These are phyloP conservation scores for Melangyna quadrimaculata DNA, from an alignment of 2,888 invertebrate genomes.

Conservation along the genomic window DNA sequence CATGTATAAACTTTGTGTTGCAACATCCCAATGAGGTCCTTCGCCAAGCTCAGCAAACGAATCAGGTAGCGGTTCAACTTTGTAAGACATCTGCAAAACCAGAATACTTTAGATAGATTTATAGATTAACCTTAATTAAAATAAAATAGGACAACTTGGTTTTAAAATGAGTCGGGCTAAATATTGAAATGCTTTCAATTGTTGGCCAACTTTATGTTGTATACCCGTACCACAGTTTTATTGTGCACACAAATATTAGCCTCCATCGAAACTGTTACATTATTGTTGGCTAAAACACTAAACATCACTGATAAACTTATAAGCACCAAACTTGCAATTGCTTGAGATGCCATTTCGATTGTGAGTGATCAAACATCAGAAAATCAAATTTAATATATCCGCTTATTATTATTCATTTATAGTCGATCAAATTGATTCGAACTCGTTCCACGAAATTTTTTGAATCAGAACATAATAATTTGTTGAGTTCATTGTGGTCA, in stretches of 20 bases:
- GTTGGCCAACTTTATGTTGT: constrained; percentile 13
- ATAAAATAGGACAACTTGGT: not conserved
- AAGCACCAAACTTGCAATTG: constrained; percentile 31
- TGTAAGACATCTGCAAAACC: constrained; percentile 70
- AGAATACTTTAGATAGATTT: not conserved
- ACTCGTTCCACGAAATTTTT: constrained; percentile 25
- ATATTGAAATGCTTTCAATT: not conserved
- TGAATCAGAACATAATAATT: constrained; percentile 21
- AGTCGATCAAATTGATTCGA: constrained; percentile 30
- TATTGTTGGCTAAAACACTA: constrained; percentile 40
- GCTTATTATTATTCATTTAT: constrained; percentile 20
- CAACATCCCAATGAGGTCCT: constrained; percentile 85
- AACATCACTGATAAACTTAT: constrained; percentile 33
- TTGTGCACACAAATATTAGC: constrained; percentile 65
- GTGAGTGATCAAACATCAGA: constrained; percentile 23
- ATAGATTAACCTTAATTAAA: not conserved
- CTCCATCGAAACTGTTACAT: constrained; percentile 65
- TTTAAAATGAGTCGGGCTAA: constrained; percentile 1
- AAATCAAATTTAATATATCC: constrained; percentile 21
- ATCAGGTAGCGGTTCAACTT: constrained; percentile 72
- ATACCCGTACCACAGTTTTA: constrained; percentile 67
- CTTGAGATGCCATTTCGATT: constrained; percentile 62
- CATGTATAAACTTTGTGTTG: constrained; percentile 83
- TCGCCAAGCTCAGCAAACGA: constrained; percentile 82
- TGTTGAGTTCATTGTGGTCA: constrained; percentile 19